These are phyloP conservation scores for Acipenser ruthenus DNA, from an alignment of 2,797 vertebrate species.

Conservation along the genomic window DNA sequence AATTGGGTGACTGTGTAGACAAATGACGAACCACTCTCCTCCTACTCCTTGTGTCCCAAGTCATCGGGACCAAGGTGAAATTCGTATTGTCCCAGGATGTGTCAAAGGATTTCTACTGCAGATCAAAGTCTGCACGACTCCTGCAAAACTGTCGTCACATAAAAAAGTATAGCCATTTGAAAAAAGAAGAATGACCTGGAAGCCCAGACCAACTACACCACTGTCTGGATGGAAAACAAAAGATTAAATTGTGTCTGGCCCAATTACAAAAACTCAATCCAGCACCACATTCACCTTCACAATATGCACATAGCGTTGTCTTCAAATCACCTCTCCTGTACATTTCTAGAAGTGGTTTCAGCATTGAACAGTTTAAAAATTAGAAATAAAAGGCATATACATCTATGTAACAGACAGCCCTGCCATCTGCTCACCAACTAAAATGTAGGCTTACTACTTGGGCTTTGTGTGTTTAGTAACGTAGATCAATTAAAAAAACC, in stretches of 20 bases:
- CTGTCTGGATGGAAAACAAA: slow-evolving; percentile 12
- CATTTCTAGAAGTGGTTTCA: slow-evolving; percentile 62
- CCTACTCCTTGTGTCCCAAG: too few species aligned
- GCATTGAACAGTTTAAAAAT: slow-evolving; percentile 50
- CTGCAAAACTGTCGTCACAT: too few species aligned
- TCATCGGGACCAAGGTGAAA: too few species aligned
- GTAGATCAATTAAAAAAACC: slow-evolving; percentile 64
- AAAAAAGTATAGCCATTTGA: too few species aligned
- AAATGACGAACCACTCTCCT: too few species aligned
- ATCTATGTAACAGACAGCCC: slow-evolving; percentile 66
- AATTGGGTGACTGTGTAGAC: too few species aligned
- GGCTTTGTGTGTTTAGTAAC: slow-evolving; percentile 53
- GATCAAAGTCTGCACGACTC: too few species aligned
- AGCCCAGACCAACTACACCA: too few species aligned
- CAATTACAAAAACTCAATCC: slow-evolving; percentile 43
- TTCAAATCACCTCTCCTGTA: slow-evolving; percentile 50
- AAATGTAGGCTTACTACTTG: slow-evolving; percentile 50
- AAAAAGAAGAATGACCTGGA: too few species aligned
- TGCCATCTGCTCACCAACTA: slow-evolving; percentile 72
- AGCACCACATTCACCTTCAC: slow-evolving; percentile 74
- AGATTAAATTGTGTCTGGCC: slow-evolving; percentile 37
- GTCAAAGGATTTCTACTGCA: too few species aligned
- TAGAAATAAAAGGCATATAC: slow-evolving; percentile 58
- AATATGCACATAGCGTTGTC: slow-evolving; percentile 76
- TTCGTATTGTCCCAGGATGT: too few species aligned